Evolutionary conservation across 1,140 invertebrate species (phyloP), one percentile per base, ranked within the genome.

Genomic region (Papilio helenus): DNA sequence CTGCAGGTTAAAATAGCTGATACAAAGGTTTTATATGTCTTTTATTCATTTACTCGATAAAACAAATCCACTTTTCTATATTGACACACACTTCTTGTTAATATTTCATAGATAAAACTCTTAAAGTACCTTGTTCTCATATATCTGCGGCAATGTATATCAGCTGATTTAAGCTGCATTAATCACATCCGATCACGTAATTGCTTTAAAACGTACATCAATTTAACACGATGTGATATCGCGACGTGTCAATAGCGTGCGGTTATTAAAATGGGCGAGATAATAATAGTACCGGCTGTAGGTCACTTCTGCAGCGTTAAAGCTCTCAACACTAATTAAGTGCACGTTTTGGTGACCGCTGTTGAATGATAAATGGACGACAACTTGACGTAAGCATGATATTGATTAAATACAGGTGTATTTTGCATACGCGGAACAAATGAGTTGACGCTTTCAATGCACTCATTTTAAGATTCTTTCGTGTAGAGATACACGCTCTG

Each of bases 311-410:
- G 61, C 61, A 8, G 16, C 26, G 29, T 68, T 68, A 1, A 29
- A 29, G 14, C 26, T 68, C 61, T 68, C 23, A 16, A 68, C 26
- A 68, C 26, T 68, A 29, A 29, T 68, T 68, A 68, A 68, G 61
- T 29, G 14, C 12, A 68, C 61, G 20, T 68, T 68, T 68, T 26
- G 61, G 26, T 29, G 23, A 68, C 23, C 61, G 26, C 12, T 29
- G 61, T 68, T 68, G 3, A 34, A 68, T 29, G 61, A 68, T 65
- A 65, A 58, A 58, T 58, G 55, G 55, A 58, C 9, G 55, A 58
- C 0, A 20, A 58, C 55, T 58, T 26, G 55, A 7, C 55, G 20
- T 58, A 58, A 58, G 10, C 2, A 23, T 58, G 20, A 58, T 23
- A 10, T 4, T 55, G 8, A 58, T 58, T 23, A 20, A 58, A 58